Conservation (phyloP, 2,113 vertebrate species). For the Myotis brandtii region DNA sequence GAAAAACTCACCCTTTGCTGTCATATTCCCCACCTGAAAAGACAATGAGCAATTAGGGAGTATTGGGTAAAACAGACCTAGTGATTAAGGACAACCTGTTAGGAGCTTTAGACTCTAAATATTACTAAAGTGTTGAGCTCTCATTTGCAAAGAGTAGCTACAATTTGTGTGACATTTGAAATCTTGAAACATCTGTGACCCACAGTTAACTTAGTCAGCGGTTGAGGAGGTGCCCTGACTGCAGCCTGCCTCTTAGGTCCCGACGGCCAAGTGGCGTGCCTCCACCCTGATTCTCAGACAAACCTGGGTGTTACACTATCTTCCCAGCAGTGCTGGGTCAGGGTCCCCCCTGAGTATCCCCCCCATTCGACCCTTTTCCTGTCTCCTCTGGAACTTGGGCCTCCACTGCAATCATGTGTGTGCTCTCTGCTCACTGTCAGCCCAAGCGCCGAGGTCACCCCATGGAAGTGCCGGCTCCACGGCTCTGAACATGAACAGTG, state of each 20-base stretch:
- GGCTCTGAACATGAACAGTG: background rate
- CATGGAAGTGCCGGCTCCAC: background rate
- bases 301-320: too few species aligned
- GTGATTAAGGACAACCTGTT: background rate
- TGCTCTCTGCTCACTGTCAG: background rate
- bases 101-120: background rate
- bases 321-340: background rate
- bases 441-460: background rate
- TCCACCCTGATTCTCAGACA: too few species aligned
- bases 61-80: too few species aligned
- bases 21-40: background rate
- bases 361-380: too few species aligned
- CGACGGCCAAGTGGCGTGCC: rapidly evolving
- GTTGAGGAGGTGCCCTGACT: background rate
- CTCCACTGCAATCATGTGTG: too few species aligned
- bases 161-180: rapidly evolving
- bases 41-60: background rate
- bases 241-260: background rate
- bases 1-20: background rate
- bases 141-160: too few species aligned
- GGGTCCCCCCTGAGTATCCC: rapidly evolving
- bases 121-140: rapidly evolving
- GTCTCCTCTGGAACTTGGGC: background rate
- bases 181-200: background rate
- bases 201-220: background rate